A percentile compares a stretch with the other conserved stretches of the same genome.
These are phyloP conservation scores for Magallana gigas DNA, from an alignment of 1,140 invertebrate genomes.

Conservation along the genomic window DNA sequence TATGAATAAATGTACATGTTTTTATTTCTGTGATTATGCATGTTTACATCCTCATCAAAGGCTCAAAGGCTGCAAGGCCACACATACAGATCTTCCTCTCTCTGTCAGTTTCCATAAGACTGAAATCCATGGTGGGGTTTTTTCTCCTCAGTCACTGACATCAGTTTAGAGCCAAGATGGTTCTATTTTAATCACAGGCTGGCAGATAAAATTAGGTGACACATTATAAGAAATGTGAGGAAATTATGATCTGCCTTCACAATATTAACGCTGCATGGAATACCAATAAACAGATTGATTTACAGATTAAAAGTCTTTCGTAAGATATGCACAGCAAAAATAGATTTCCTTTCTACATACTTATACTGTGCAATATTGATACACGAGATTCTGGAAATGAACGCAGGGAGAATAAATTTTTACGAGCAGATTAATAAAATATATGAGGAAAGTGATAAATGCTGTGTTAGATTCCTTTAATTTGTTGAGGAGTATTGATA, in stretches of 20 bases:
- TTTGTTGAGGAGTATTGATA: slow-evolving; percentile 25
- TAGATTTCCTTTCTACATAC: not conserved
- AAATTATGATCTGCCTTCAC: slow-evolving; percentile 37
- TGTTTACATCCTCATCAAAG: not conserved
- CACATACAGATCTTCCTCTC: not conserved
- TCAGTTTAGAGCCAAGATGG: not conserved
- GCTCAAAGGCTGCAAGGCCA: not conserved
- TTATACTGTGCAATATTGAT: not conserved
- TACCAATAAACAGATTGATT: slow-evolving; percentile 22
- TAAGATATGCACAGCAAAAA: slow-evolving; percentile 14
- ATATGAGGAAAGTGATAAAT: slow-evolving; percentile 30
- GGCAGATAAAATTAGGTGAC: slow-evolving; percentile 37
- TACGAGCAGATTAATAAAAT: slow-evolving; percentile 9
- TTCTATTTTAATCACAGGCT: slow-evolving; percentile 20
- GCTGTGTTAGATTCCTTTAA: slow-evolving; percentile 1
- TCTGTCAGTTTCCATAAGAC: not conserved
- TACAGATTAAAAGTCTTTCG: slow-evolving; percentile 9
- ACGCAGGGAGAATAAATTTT: not conserved
- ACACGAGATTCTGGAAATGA: not conserved
- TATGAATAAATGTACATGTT: slow-evolving; percentile 10
- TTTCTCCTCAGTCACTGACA: not conserved
- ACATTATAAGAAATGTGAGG: slow-evolving; percentile 13
- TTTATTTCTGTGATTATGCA: slow-evolving; percentile 17
- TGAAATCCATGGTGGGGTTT: not conserved
- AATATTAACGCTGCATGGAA: slow-evolving; percentile 26